A percentile compares a stretch with the other conserved stretches of the same genome.
Conservation (phyloP, 2,797 vertebrate genomes). For the Hipposideros larvatus region DNA sequence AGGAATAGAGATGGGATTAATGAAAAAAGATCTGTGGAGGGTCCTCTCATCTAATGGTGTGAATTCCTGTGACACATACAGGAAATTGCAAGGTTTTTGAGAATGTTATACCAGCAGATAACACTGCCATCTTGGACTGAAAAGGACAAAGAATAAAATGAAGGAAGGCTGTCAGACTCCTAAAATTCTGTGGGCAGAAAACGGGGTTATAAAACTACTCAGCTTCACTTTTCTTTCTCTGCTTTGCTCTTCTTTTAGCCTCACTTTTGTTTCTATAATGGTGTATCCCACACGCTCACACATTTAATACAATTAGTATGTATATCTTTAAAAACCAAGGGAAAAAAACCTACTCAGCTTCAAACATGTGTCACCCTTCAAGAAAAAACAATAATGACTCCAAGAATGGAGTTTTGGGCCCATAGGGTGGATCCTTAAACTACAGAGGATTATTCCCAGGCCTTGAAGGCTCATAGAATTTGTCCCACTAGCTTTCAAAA, state of each 20-base stretch:
- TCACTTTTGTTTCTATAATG: too few species aligned
- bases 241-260: too few species aligned
- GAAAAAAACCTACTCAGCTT: not conserved
- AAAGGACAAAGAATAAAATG: not conserved
- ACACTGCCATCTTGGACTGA: not conserved
- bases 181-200: constrained; percentile 29
- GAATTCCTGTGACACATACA: not conserved
- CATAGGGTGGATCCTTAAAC: not conserved
- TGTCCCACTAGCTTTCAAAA: not conserved
- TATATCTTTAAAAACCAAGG: too few species aligned
- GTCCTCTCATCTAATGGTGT: not conserved
- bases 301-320: too few species aligned
- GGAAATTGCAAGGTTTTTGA: not conserved
- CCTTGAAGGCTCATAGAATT: not conserved
- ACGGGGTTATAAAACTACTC: not conserved
- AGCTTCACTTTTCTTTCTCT: too few species aligned
- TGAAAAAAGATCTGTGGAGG: not conserved
- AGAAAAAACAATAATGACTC: constrained; percentile 40
- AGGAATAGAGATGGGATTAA: not conserved
- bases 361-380: not conserved
- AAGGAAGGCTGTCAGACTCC: not conserved
- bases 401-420: not conserved
- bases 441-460: not conserved
- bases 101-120: not conserved
- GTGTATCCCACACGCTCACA: too few species aligned